Conservation (phyloP, 2,797 vertebrate species). For the Amblyraja radiata region DNA sequence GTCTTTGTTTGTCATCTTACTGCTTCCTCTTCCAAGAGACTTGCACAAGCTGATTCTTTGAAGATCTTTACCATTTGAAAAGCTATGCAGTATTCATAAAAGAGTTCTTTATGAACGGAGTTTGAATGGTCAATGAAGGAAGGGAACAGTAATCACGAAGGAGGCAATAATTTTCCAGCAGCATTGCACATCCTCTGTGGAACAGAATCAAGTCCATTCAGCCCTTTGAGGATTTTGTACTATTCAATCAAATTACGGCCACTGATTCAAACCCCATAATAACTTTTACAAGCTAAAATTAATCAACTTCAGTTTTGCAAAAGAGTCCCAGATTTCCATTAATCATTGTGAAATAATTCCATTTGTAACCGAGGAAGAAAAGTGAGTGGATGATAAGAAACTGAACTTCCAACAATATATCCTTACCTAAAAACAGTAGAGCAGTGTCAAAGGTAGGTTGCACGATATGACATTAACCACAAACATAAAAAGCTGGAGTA, state of each 20-base stretch:
- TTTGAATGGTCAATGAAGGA: neutral
- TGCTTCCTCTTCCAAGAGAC: neutral
- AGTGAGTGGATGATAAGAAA: neutral
- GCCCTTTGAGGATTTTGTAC: neutral
- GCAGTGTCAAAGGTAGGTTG: too few species aligned
- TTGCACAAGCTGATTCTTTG: conserved; percentile 23
- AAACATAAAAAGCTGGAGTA: too few species aligned
- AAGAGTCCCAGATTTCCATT: neutral
- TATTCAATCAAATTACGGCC: neutral
- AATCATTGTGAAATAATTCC: neutral
- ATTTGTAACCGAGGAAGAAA: neutral
- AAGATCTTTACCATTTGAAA: conserved; percentile 31
- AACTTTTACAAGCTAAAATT: neutral
- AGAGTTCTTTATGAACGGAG: neutral
- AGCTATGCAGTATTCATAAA: neutral
- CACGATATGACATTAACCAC: too few species aligned
- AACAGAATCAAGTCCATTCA: neutral
- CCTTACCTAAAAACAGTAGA: too few species aligned
- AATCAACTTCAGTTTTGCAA: neutral
- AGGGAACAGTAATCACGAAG: neutral
- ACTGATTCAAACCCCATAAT: neutral
- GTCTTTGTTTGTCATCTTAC: neutral
- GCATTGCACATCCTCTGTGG: neutral
- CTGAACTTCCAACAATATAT: neutral
- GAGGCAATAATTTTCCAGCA: neutral